phyloP scores from a whole-genome alignment of 2,113 vertebrate genomes.

The Ifrita kowaldi region DNA sequence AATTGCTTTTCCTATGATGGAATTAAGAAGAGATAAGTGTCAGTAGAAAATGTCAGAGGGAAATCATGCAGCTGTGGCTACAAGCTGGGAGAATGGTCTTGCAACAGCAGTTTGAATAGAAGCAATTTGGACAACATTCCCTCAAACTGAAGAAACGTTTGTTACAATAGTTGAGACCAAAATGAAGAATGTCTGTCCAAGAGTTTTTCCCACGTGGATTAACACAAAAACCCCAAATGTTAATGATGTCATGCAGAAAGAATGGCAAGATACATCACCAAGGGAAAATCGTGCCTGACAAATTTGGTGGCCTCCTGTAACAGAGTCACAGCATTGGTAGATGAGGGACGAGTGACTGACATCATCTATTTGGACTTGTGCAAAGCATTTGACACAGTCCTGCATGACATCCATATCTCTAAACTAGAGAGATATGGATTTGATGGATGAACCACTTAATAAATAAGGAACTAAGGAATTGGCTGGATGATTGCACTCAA shows the following conservation, averaged over 20 bases:
- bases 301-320: not conserved
- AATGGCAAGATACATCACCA: not conserved
- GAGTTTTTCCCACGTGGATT: not conserved
- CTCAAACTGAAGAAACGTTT: not conserved
- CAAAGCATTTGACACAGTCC: not conserved
- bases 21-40: not conserved
- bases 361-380: not conserved
- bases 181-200: not conserved
- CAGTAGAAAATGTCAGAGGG: not conserved
- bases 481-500: not conserved
- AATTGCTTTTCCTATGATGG: not conserved
- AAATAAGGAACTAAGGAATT: not conserved
- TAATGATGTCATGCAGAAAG: not conserved
- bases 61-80: not conserved
- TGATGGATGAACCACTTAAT: not conserved
- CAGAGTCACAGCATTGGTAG: not conserved
- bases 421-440: not conserved
- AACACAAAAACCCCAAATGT: not conserved
- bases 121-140: not conserved
- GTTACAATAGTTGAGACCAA: not conserved
- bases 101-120: not conserved
- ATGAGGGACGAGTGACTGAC: accelerated
- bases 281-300: not conserved
- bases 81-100: not conserved
- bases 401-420: not conserved